Evolutionary conservation across 1,140 invertebrate genomes (phyloP), one percentile per base, ranked within the genome.

Genomic region (Papilio aristodemus): DNA sequence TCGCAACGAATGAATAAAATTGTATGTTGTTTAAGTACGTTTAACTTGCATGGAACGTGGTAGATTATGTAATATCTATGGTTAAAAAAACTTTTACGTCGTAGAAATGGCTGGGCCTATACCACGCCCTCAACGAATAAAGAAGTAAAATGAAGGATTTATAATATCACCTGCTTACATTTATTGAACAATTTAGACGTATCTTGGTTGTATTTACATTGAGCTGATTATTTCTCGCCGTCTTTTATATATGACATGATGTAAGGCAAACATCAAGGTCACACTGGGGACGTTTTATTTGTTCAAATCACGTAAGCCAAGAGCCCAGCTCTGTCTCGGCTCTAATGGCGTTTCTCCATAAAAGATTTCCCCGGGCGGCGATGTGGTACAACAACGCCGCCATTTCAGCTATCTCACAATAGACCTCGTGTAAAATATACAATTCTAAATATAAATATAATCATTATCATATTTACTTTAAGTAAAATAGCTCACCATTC

Each of bases 261-360:
- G 46, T 50, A 50, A 54, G n/a, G 19, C 19, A 32, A 2, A 32
- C 27, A 19, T 6, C 46, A 22, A 9, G 43, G 43, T 46, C 43
- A 46, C 43, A 46, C 43, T 7, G 19, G 46, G 10, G 46, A 54
- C 1, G 46, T 22, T 22, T 54, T 54, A 19, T 54, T 25, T 54
- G 46, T 54, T 54, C 46, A 54, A 54, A 54, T 54, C 46, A 54
- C 46, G 46, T 54, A 54, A 54, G 46, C 46, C 46, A 54, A 22
- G 46, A 54, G 46, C n/a, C 19, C 46, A 54, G 19, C 17, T 54
- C 11, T 54, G 46, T 54, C 46, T 54, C 46, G 10, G 19, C 46
- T 54, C 22, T 54, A 54, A 54, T 54, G 46, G 46, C 46, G 46
- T 54, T 54, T 54, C 19, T 54, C 46, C 46, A 54, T 54, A 54